Evolutionary conservation across 2,113 vertebrate species (phyloP).

Genomic region (Phoxinus phoxinus): DNA sequence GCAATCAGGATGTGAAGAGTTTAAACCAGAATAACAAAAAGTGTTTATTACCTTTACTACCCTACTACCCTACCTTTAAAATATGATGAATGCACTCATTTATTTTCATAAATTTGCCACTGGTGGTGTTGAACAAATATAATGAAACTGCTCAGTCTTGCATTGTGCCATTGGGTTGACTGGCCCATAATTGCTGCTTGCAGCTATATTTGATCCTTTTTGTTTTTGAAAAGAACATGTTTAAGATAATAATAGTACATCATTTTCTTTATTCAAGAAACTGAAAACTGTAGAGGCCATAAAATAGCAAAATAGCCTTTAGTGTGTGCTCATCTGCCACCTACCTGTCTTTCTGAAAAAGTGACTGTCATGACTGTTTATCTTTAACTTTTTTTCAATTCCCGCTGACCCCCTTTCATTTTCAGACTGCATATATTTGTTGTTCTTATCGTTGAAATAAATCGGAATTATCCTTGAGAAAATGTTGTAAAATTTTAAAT

Average conservation of each 20-base stretch:
- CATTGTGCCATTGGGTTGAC: not conserved
- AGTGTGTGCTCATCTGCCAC: not conserved
- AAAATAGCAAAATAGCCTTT: slow-evolving; percentile 25
- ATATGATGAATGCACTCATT: not conserved
- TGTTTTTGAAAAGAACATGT: not conserved
- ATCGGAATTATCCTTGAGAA: not conserved
- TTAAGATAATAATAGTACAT: not conserved
- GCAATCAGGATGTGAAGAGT: too few relatives aligned
- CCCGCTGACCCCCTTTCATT: not conserved
- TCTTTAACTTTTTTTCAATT: not conserved
- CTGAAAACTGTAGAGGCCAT: not conserved
- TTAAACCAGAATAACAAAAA: not conserved
- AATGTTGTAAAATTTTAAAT: not conserved
- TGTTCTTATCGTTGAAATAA: slow-evolving; percentile 7
- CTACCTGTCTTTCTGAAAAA: not conserved
- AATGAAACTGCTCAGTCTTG: not conserved
- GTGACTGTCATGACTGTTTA: not conserved
- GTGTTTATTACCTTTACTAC: too few relatives aligned
- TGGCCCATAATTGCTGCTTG: not conserved
- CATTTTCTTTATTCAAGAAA: not conserved
- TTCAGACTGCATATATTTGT: not conserved
- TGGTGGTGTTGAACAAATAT: not conserved
- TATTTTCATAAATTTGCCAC: not conserved
- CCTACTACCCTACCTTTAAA: not conserved
- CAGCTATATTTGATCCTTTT: not conserved